Conservation (phyloP, 1,140 invertebrate species). For the Drosophila neocordata region DNA sequence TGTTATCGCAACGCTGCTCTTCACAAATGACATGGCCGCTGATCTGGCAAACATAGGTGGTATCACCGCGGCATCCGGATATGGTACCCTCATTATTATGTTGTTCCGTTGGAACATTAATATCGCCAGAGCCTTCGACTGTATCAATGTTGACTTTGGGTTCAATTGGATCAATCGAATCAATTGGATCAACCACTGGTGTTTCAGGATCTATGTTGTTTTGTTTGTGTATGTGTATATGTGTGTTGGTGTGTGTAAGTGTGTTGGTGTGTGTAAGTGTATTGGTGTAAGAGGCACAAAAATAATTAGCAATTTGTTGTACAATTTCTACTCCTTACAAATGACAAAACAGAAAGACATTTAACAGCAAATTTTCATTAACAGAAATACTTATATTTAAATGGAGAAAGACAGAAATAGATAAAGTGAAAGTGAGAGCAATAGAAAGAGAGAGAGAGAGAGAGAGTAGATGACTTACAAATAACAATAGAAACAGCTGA, state of each 20-base stretch:
- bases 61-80: slow-evolving; percentile 84
- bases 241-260: slow-evolving; percentile 10
- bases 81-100: background rate
- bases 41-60: slow-evolving; percentile 83
- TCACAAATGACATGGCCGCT: slow-evolving; percentile 83
- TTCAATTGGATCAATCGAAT: no score
- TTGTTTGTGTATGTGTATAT: slow-evolving; percentile 21
- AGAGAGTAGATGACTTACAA: background rate
- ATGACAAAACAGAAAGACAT: slow-evolving; percentile 4
- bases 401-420: slow-evolving; percentile 3
- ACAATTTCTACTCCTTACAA: slow-evolving; percentile 2
- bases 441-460: background rate
- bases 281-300: slow-evolving; percentile 25
- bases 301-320: slow-evolving; percentile 31
- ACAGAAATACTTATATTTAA: background rate
- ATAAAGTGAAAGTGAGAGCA: no score
- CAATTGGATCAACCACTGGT: background rate
- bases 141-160: background rate
- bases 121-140: slow-evolving; percentile 60
- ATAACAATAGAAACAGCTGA: background rate
- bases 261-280: background rate
- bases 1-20: slow-evolving; percentile 85
- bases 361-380: no score
- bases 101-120: background rate
- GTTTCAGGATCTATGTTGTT: slow-evolving; percentile 7